Evolutionary conservation across 1,140 invertebrate genomes (phyloP), one percentile per base, ranked within the genome.

Genomic region (Orius insidiosus): DNA sequence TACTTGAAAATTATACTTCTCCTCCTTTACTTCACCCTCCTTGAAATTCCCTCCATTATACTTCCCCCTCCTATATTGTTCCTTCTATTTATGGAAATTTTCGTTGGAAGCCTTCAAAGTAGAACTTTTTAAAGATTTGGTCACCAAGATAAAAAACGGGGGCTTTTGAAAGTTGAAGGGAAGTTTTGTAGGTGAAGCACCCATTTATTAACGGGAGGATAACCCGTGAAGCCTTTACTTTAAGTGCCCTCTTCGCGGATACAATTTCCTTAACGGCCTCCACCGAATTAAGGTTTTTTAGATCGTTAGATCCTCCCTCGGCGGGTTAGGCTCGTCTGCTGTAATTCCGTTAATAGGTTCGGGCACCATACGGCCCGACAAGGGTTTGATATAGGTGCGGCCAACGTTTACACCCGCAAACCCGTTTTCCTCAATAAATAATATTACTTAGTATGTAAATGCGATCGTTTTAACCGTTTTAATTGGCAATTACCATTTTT

Each of bases 251-350:
- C 41, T 43, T 43, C 41, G 18, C 18, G 31, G 41, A 43, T 43
- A 43, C 41, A 43, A 43, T 43, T 43, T 43, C 41, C 41, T 43
- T 43, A 43, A 43, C 41, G 41, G 41, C 41, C n/a, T n/a, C 18
- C 41, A 40, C 13, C 38, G 14, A 40, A 40, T 40, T 40, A 15
- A 10, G 38, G 38, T 36, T 36, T 40, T 40, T 40, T 10, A 40
- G 38, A 18, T 18, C 38, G 38, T 40, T 15, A 40, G 13, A 40
- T 40, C 38, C n/a, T n/a, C n/a, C n/a, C n/a, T n/a, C n/a, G n/a
- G n/a, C 13, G 38, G 13, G 13, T 6, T 5, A 13, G 13, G 9
- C 13, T 18, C 11, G 15, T 14, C 14, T 36, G 38, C n/a, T 13
- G 38, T 40, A 40, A 40, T 40, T 40, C 38, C 38, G 38, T 40